Conservation (phyloP, 2,113 vertebrate species). For the Sceloporus undulatus region DNA sequence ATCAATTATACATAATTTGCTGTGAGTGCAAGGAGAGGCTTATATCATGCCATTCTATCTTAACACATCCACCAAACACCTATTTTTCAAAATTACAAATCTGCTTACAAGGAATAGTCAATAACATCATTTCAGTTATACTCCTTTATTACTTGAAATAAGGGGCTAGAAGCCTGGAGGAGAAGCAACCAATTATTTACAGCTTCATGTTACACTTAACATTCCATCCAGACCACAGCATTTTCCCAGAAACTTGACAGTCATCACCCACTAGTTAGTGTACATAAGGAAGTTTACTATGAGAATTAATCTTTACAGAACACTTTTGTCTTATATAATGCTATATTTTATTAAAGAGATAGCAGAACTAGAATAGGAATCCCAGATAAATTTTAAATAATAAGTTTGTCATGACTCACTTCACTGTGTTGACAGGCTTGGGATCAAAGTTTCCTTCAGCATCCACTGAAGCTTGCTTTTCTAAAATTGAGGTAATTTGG, state of each 20-base stretch:
- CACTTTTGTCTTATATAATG: not conserved
- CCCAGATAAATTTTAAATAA: not conserved
- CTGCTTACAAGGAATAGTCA: conserved; percentile 35
- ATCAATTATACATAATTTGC: conserved; percentile 7
- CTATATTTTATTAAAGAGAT: conserved; percentile 20
- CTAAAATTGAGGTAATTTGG: conserved; percentile 85
- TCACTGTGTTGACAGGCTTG: conserved; percentile 92
- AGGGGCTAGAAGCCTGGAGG: not conserved
- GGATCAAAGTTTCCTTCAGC: conserved; percentile 97
- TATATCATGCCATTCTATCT: conserved; percentile 6
- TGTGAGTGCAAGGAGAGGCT: not conserved
- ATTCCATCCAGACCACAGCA: not conserved
- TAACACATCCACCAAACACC: not conserved
- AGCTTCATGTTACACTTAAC: not conserved
- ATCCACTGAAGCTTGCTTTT: conserved; percentile 92
- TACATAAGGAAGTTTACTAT: not conserved
- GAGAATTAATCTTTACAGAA: not conserved
- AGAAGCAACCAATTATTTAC: not conserved
- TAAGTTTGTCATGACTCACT: conserved; percentile 82
- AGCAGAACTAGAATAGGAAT: conserved; percentile 18
- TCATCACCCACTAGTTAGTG: not conserved
- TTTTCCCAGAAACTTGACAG: not conserved
- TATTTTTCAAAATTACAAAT: not conserved
- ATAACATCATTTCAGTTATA: not conserved
- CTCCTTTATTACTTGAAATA: not conserved